A percentile compares a stretch with the other conserved stretches of the same genome.
phyloP scores from a whole-genome alignment of 1,140 invertebrate genomes.

The Euborellia annulipes region DNA sequence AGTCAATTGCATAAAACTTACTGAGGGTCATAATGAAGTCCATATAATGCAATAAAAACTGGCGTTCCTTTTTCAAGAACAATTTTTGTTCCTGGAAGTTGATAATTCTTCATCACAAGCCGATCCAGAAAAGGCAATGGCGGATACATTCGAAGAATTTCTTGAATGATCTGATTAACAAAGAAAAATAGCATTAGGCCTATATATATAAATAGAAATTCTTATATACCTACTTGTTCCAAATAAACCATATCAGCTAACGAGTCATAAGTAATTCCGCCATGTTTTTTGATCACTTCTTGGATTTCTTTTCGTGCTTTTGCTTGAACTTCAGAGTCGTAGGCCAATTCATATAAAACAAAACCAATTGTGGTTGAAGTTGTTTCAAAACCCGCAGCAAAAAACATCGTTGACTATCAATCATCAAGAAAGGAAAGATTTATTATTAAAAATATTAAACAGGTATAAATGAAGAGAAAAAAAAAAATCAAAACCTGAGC shows the following conservation, averaged over 20 bases:
- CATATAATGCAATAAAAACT: slow-evolving; percentile 18
- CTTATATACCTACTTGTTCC: no score
- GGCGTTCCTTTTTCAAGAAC: slow-evolving; percentile 18
- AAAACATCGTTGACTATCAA: slow-evolving; percentile 19
- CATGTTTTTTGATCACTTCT: slow-evolving; percentile 22
- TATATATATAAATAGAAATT: no score
- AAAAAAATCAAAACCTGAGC: no score
- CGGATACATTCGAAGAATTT: slow-evolving; percentile 31
- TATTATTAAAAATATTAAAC: no score
- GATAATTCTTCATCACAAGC: slow-evolving; percentile 29
- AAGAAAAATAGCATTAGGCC: no score
- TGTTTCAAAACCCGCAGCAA: slow-evolving; percentile 33
- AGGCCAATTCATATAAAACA: slow-evolving; percentile 29
- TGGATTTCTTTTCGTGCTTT: slow-evolving; percentile 38
- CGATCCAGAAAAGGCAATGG: slow-evolving; percentile 24
- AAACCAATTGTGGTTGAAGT: slow-evolving; percentile 25
- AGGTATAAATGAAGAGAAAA: no score
- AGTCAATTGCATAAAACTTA: no score
- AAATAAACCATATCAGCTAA: slow-evolving; percentile 29
- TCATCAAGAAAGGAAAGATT: no score
- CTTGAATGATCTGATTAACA: slow-evolving; percentile 15
- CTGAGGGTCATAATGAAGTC: slow-evolving; percentile 25
- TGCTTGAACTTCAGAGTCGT: slow-evolving; percentile 36
- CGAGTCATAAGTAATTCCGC: slow-evolving; percentile 26
- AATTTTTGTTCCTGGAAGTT: slow-evolving; percentile 20